These are phyloP conservation scores for Sitta europaea DNA, from an alignment of 2,113 vertebrate species.

Conservation along the genomic window DNA sequence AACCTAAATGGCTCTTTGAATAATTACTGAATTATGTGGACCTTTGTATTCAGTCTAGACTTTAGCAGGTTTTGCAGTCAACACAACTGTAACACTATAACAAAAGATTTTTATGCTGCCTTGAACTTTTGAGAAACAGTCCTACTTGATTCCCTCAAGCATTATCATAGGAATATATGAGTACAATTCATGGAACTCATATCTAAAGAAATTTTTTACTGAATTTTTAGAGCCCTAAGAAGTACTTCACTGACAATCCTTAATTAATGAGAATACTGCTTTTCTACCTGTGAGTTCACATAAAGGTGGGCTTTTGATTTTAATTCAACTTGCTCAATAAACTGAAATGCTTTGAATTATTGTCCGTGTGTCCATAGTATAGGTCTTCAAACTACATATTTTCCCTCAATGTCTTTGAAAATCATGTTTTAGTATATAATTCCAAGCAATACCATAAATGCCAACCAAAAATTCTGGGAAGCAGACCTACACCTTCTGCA, in stretches of 20 bases:
- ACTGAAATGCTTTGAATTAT: not conserved
- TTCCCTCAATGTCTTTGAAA: conserved; percentile 1
- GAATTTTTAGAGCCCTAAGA: not conserved
- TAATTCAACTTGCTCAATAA: not conserved
- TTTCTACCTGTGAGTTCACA: not conserved
- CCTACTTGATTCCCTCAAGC: not conserved
- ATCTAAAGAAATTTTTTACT: not conserved
- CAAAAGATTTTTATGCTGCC: not conserved
- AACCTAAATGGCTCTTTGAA: not conserved
- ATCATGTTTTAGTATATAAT: not conserved
- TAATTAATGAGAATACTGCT: not conserved
- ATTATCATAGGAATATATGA: accelerated
- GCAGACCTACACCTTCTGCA: not conserved
- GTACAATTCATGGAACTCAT: not conserved
- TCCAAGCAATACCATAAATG: not conserved
- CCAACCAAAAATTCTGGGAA: conserved; percentile 7
- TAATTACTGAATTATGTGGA: not conserved
- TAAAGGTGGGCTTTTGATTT: not conserved
- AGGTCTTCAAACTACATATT: not conserved
- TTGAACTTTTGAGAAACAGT: not conserved
- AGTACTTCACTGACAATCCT: not conserved
- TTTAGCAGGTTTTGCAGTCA: not conserved
- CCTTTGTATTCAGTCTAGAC: not conserved
- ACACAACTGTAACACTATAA: not conserved
- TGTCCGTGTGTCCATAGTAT: not conserved